Evolutionary conservation across 2,797 vertebrate species (phyloP).

Genomic region (Pseudocheirus occidentalis): DNA sequence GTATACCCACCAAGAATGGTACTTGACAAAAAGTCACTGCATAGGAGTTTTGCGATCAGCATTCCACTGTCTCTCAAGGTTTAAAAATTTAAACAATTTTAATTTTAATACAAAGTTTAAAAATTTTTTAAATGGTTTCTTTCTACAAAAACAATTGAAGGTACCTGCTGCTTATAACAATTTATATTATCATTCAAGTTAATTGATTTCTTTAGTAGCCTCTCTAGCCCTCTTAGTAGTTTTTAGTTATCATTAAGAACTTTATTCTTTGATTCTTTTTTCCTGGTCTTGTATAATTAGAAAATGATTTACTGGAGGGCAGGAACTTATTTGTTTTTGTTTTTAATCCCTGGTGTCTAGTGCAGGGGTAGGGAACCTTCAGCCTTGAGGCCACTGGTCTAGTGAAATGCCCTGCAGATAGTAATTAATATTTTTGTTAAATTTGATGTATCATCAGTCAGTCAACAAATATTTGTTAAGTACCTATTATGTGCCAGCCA

Average conservation of each 20-base stretch:
- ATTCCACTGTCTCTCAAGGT: background rate
- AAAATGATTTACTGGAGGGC: background rate
- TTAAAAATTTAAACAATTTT: background rate
- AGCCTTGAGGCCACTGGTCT: background rate
- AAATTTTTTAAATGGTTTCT: background rate
- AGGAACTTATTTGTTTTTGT: background rate
- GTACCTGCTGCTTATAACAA: too few relatives aligned
- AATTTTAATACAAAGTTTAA: too few relatives aligned
- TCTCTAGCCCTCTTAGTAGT: background rate
- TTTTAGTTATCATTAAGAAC: background rate
- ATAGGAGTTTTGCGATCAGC: background rate
- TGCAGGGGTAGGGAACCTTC: background rate
- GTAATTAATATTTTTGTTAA: background rate
- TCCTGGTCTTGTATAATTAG: background rate
- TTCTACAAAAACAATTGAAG: background rate
- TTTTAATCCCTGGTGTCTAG: background rate
- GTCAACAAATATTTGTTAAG: background rate
- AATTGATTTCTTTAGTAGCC: background rate
- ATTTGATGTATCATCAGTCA: background rate
- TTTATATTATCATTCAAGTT: background rate
- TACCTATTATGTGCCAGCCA: background rate
- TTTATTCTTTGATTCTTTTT: background rate
- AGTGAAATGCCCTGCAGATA: background rate
- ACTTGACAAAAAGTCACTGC: background rate
- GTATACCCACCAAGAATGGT: background rate